phyloP scores from a whole-genome alignment of 2,113 vertebrate genomes.

The Paraplagusia blochii region DNA sequence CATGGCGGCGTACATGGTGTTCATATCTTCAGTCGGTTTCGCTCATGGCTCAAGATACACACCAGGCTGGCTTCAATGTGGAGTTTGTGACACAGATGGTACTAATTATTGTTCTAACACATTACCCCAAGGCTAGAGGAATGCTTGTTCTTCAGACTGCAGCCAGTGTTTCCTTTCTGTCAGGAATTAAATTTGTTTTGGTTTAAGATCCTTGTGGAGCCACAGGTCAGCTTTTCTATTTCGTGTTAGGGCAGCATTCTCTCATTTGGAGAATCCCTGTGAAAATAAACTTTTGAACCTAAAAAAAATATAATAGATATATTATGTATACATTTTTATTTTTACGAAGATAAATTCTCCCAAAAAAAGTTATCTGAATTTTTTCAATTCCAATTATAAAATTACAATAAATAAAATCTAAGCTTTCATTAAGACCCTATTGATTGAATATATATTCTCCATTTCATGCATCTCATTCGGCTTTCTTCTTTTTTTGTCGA shows the following conservation, averaged over 20 bases:
- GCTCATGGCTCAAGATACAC: background rate
- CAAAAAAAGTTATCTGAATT: no score
- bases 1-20: no score
- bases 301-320: no score
- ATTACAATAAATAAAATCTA: no score
- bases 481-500: constrained; percentile 4
- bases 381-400: no score
- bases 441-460: background rate
- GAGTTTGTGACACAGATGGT: background rate
- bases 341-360: no score
- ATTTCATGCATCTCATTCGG: background rate
- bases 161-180: constrained; percentile 4
- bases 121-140: constrained; percentile 25
- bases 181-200: constrained; percentile 12
- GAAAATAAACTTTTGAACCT: no score
- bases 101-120: constrained; percentile 4
- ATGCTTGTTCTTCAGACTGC: constrained; percentile 19
- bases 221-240: constrained; percentile 8
- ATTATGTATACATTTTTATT: no score
- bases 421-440: no score
- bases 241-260: background rate
- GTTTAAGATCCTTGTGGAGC: constrained; percentile 1
- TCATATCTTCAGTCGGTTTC: background rate
- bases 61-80: background rate
- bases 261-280: no score